These are phyloP conservation scores for Meles meles DNA, from an alignment of 2,113 vertebrate genomes.

Conservation along the genomic window DNA sequence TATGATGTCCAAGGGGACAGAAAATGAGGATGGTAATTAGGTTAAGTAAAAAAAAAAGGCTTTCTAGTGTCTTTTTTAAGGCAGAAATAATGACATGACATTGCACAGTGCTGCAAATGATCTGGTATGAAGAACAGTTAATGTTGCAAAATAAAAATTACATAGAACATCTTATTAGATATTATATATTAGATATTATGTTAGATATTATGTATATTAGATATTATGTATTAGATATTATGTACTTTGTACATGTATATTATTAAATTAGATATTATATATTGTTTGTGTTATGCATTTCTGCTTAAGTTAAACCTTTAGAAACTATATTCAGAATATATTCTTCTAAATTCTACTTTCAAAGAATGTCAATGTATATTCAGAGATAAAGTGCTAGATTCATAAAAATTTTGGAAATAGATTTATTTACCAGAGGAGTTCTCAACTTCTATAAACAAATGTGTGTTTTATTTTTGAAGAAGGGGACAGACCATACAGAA, in stretches of 20 bases:
- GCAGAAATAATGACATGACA: not conserved
- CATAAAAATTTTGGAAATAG: not conserved
- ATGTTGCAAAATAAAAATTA: not conserved
- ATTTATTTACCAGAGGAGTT: not conserved
- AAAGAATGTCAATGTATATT: not conserved
- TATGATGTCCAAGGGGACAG: not conserved
- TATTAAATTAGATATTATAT: not conserved
- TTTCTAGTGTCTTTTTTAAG: not conserved
- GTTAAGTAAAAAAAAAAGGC: not conserved
- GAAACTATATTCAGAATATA: not conserved
- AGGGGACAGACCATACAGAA: not conserved
- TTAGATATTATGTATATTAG: too few species aligned
- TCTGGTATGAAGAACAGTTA: not conserved
- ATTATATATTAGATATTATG: not conserved
- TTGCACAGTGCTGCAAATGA: not conserved
- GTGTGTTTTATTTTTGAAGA: not conserved
- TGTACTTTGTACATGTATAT: too few species aligned
- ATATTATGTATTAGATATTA: not conserved
- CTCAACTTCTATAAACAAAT: not conserved
- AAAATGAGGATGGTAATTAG: not conserved
- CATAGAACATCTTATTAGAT: not conserved
- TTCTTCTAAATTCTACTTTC: not conserved
- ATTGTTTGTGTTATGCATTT: not conserved
- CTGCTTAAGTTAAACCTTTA: not conserved
- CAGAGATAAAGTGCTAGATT: not conserved